Base-by-base conservation (phyloP, 1,140 invertebrate genomes). In the Leguminivora glycinivorella region DNA sequence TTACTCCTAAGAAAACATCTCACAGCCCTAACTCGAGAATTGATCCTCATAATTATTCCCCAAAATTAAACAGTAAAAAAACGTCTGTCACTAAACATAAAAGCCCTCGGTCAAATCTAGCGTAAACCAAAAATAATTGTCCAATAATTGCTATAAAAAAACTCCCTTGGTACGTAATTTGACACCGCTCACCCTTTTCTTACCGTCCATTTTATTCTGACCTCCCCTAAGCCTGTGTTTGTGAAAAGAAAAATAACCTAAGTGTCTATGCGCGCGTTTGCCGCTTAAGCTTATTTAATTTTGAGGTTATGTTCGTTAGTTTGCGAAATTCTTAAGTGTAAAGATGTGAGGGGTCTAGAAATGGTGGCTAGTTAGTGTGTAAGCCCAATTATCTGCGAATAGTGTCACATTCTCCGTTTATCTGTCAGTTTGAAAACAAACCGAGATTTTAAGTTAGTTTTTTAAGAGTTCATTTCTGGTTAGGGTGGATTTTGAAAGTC, bases 91-190 rank as follows among this genome's bases (percentile, higher is more conserved):
- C 47, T 5, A 52, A 52, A 52, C 47, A 58, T 29, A 26, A 60
- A 26, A 60, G 25, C 25, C 25, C 56, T 29, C 24, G 56, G 17
- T 60, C 24, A 60, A 60, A 60, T 29, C 24, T 60, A 60, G 56
- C 56, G 25, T 60, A 60, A 60, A 60, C 56, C 56, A 60, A 60
- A 60, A 60, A 60, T 60, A 60, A 60, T 60, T 29, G 56, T 29
- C 56, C 25, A 29, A 60, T 60, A 60, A 60, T 60, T 60, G 56
- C 56, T 9, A 25, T 60, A 60, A 60, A 60, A 31, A 60, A 60
- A 29, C 56, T 29, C 56, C 56, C 56, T 60, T n/a, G 56, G 47
- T 52, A 52, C 56, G 56, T 26, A 26, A 60, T 60, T 60, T 29
- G 56, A 60, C 56, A 60, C 56, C 56, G 56, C 17, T 60, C 56